Base-by-base conservation (phyloP, 2,888 invertebrate genomes). In the Acleris holmiana region DNA sequence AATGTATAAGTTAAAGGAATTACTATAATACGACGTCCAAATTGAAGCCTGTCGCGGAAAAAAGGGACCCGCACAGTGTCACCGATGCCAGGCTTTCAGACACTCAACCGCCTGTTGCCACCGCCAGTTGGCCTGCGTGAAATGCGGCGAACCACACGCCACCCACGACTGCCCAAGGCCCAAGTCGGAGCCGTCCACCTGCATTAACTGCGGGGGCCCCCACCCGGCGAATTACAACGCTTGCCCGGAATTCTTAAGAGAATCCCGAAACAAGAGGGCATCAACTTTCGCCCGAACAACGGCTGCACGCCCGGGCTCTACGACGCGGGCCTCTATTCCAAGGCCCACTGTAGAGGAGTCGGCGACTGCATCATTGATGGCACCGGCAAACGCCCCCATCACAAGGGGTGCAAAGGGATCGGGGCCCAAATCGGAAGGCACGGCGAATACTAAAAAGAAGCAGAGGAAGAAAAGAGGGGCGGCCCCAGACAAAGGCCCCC, bases 381-480 rank as follows among this genome's bases (percentile, higher is more conserved):
- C 59, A 18, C 41, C 49, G 25, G 59, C 50, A 1, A 59, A 59
- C 50, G 19, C 19, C 15, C 50, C 59, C 41, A 50, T 4, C 2
- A 40, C 23, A 15, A 41, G 49, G 50, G 25, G 49, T 35, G 35
- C 13, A 7, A 25, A 35, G 10, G 13, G n/a, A 1, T 21, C 41
- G 17, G 8, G 13, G 1, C 0, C 46, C 23, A n/a, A 15, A 7
- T 4, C 6, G 2, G n/a, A n/a, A n/a, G n/a, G n/a, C n/a, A n/a
- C n/a, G n/a, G n/a, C n/a, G n/a, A n/a, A n/a, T n/a, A n/a, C n/a
- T n/a, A n/a, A n/a, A n/a, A 57, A 2, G 7, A 35, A 46, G 17
- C 8, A 2, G 21, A 55, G 41, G 8, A 46, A 44, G 25, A 17
- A 6, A 21, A 41, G 40, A 18, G 19, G 15, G 17, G 35, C 17